Percentiles rank a stretch among this genome's conserved stretches.
Conservation (phyloP, 2,797 vertebrate species). For the Pangasius larnaudii region DNA sequence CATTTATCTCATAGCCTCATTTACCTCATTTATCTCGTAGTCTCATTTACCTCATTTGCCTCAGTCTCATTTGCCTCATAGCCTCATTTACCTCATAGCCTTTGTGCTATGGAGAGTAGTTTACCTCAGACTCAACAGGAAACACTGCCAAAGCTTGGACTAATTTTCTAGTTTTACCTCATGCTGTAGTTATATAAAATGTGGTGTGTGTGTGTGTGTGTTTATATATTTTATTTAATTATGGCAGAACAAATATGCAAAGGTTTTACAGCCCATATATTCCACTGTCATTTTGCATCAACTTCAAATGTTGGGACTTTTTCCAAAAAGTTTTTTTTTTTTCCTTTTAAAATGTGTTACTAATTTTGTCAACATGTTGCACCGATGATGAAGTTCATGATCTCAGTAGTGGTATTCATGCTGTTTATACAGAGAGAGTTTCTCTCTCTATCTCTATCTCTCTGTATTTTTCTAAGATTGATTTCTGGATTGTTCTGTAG, state of each 20-base stretch:
- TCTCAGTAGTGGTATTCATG: neutral
- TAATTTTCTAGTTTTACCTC: neutral
- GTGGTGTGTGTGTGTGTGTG: neutral
- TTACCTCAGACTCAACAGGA: neutral
- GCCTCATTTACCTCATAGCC: neutral
- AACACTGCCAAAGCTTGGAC: neutral
- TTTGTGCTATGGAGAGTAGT: neutral
- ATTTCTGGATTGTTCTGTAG: neutral
- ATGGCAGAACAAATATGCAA: neutral
- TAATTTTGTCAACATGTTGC: neutral
- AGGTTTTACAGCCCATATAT: neutral
- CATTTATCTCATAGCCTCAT: too few species aligned
- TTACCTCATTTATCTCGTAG: too few species aligned
- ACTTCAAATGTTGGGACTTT: neutral
- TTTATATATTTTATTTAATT: neutral
- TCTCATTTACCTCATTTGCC: too few species aligned
- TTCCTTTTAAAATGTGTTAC: neutral
- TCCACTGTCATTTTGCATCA: too few species aligned
- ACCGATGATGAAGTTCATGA: neutral
- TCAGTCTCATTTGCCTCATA: too few species aligned
- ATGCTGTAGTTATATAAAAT: neutral
- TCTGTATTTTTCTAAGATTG: neutral
- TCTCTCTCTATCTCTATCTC: neutral
- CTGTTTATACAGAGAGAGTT: neutral
- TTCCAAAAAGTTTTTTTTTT: neutral